Conservation (phyloP, 92 coral and sea anemone species). For the Epizoanthus scotinus region DNA sequence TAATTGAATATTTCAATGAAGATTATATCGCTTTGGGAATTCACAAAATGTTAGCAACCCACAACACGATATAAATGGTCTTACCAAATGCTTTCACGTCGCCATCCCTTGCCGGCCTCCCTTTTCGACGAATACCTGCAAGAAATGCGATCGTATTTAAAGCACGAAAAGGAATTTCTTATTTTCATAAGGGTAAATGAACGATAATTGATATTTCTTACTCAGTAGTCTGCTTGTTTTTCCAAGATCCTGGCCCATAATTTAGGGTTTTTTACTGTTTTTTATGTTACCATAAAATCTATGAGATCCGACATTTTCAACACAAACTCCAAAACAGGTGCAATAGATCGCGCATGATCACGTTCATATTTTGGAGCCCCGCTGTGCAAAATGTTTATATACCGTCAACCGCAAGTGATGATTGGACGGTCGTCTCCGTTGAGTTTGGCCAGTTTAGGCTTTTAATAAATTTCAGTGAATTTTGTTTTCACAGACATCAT, state of each 20-base stretch:
- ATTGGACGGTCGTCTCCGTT: too few species aligned
- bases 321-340: constrained; percentile 32
- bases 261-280: constrained; percentile 36
- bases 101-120: constrained; percentile 44
- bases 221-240: constrained; percentile 89
- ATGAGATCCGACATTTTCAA: constrained; percentile 20
- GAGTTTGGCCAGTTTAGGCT: too few species aligned
- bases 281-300: constrained; percentile 4
- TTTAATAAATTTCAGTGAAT: too few species aligned
- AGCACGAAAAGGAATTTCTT: neutral
- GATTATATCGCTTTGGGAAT: constrained; percentile 4
- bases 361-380: constrained; percentile 19
- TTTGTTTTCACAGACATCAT: too few species aligned
- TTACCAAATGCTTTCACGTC: constrained; percentile 37
- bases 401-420: constrained; percentile 14
- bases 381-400: constrained; percentile 23
- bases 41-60: constrained; percentile 20
- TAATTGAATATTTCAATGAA: constrained; percentile 22
- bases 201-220: constrained; percentile 42
- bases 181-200: neutral
- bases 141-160: constrained; percentile 7
- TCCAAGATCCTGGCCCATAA: constrained; percentile 90
- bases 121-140: constrained; percentile 87
- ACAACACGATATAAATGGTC: constrained; percentile 6
- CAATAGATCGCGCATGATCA: constrained; percentile 17